Percentiles rank a stretch among this genome's conserved stretches.
phyloP scores from a whole-genome alignment of 2,797 vertebrate genomes.

The Typhlichthys eigenmanni region DNA sequence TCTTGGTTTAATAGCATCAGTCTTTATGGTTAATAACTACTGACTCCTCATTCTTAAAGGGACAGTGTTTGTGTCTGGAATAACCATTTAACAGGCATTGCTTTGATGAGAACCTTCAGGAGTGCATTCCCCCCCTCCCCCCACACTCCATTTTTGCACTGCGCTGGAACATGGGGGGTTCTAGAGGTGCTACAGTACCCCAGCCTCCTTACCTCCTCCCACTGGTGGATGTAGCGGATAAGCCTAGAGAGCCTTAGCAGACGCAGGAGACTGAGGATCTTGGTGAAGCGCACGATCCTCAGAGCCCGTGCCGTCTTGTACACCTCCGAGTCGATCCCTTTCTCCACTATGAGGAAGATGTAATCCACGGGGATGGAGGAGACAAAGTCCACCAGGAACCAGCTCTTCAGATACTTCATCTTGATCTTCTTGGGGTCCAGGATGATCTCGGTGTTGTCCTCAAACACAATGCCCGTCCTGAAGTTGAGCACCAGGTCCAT shows the following conservation, averaged over 20 bases:
- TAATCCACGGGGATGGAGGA: constrained; percentile 99
- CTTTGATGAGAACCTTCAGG: no score
- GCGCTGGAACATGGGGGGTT: background rate
- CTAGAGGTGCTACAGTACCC: background rate
- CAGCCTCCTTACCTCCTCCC: constrained; percentile 87
- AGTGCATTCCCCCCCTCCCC: no score
- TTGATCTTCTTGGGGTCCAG: constrained; percentile 95
- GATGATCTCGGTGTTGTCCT: constrained; percentile 98
- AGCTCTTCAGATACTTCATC: constrained; percentile 93
- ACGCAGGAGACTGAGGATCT: constrained; percentile 92
- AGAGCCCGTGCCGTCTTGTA: constrained; percentile 96
- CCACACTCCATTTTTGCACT: no score
- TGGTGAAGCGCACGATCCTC: constrained; percentile 95
- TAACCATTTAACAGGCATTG: no score
- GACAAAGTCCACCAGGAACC: constrained; percentile 97
- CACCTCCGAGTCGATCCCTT: constrained; percentile 95
- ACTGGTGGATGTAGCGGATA: constrained; percentile 96
- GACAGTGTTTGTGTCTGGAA: no score
- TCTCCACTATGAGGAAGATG: constrained; percentile 98
- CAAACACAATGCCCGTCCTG: constrained; percentile 94
- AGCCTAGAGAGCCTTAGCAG: constrained; percentile 92
- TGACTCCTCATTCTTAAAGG: no score
- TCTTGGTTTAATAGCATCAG: no score
- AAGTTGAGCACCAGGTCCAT: constrained; percentile 98
- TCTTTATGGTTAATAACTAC: no score